Evolutionary conservation across 2,797 vertebrate species (phyloP).

Genomic region (Pantherophis vulpinus): DNA sequence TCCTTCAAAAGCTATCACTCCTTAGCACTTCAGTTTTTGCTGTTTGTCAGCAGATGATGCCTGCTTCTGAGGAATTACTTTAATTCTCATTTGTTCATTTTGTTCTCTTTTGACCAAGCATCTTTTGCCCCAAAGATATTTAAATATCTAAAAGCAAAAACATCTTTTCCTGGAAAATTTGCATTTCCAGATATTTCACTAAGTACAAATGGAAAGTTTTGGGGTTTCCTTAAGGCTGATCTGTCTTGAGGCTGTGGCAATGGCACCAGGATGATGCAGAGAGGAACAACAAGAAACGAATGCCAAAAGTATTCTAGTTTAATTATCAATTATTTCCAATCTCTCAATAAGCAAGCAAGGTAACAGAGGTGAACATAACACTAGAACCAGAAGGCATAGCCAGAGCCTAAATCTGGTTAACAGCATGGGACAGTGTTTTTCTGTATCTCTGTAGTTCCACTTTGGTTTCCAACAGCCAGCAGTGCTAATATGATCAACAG

Average conservation of each 20-base stretch:
- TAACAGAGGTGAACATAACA: neutral
- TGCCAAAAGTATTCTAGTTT: neutral
- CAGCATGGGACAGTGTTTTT: neutral
- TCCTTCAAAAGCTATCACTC: constrained; percentile 2
- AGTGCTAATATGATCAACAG: too few species aligned
- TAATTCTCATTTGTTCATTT: constrained; percentile 13
- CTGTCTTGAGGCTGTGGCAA: neutral
- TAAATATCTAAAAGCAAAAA: neutral
- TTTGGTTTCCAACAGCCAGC: neutral
- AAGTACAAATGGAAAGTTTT: neutral
- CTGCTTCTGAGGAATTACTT: constrained; percentile 26
- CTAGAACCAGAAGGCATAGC: neutral
- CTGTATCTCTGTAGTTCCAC: neutral
- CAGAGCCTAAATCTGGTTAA: neutral
- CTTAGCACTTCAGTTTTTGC: neutral
- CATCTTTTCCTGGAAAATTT: constrained; percentile 1
- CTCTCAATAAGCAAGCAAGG: neutral
- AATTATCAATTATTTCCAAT: neutral
- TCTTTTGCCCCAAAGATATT: constrained; percentile 26
- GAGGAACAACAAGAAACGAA: neutral
- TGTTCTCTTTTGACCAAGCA: constrained; percentile 16
- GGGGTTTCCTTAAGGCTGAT: neutral
- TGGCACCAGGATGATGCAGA: neutral
- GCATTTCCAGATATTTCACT: neutral
- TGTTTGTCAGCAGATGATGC: constrained; percentile 1